These are phyloP conservation scores for Metopia argyrocephala DNA, from an alignment of 2,888 invertebrate species.

Conservation along the genomic window DNA sequence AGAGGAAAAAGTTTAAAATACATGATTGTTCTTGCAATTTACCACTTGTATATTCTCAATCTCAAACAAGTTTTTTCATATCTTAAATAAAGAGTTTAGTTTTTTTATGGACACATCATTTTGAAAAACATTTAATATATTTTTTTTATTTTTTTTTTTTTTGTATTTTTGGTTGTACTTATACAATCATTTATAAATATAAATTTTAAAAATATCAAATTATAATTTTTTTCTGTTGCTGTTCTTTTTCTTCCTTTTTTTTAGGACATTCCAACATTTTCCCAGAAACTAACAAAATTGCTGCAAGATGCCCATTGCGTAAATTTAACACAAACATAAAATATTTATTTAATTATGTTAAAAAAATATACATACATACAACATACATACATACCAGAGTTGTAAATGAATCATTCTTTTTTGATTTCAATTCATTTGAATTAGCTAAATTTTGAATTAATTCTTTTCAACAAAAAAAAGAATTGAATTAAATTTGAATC, in stretches of 20 bases:
- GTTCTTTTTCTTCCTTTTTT: constrained; percentile 33
- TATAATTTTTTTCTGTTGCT: constrained; percentile 13
- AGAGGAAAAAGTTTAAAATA: no score
- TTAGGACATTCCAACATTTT: constrained; percentile 79
- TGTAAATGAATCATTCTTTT: no score
- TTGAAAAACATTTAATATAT: constrained; percentile 60
- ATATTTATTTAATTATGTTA: no score
- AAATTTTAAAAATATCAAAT: constrained; percentile 17
- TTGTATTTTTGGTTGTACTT: constrained; percentile 44
- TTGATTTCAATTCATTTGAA: no score
- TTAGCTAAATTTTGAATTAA: no score
- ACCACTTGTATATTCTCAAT: no score
- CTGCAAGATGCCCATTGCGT: constrained; percentile 78
- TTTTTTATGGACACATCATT: constrained; percentile 52
- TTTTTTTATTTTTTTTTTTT: constrained; percentile 30
- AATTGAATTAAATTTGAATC: no score
- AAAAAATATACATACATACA: constrained; percentile 44
- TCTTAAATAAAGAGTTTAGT: no score
- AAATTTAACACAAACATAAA: constrained; percentile 73
- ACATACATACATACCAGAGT: no score
- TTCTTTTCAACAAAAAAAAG: no score
- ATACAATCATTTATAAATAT: constrained; percentile 37
- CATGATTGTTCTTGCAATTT: no score
- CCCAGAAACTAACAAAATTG: constrained; percentile 77
- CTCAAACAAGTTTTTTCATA: no score